Evolutionary conservation across 1,140 invertebrate genomes (phyloP).

Genomic region (Ericerus pela): DNA sequence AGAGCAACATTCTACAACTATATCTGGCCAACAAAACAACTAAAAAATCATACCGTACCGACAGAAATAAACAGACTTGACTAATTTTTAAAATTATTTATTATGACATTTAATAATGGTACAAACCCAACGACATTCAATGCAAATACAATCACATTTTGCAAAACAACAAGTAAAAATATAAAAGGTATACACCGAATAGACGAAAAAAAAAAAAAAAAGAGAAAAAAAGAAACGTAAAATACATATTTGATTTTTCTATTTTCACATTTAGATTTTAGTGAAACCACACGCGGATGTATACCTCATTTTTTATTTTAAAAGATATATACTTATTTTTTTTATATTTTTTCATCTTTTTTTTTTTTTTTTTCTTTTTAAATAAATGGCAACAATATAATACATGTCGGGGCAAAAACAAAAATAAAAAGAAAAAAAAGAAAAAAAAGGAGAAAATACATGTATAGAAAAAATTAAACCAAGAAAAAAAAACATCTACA

Average conservation of each 20-base stretch:
- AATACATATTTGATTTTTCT: slow-evolving; percentile 7
- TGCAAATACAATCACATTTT: slow-evolving; percentile 5
- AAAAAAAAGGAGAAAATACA: too few relatives aligned
- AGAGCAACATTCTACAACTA: too few relatives aligned
- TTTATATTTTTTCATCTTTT: too few relatives aligned
- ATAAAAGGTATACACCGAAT: not conserved
- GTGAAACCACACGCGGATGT: not conserved
- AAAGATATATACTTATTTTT: too few relatives aligned
- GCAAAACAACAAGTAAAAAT: slow-evolving; percentile 4
- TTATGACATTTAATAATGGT: slow-evolving; percentile 6
- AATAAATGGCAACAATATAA: slow-evolving; percentile 11
- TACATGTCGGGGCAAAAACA: slow-evolving; percentile 10
- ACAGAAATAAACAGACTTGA: not conserved
- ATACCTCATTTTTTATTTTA: slow-evolving; percentile 7
- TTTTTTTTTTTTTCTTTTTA: not conserved
- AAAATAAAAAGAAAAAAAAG: too few relatives aligned
- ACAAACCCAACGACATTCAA: slow-evolving; percentile 5
- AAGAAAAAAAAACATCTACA: slow-evolving; percentile 7
- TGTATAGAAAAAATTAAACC: too few relatives aligned
- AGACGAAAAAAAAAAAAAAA: not conserved
- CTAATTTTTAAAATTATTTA: not conserved
- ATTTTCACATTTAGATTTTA: not conserved
- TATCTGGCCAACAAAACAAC: too few relatives aligned
- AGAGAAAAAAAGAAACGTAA: too few relatives aligned
- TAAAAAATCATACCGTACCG: too few relatives aligned